A percentile compares a stretch with the other conserved stretches of the same genome.
phyloP scores from a whole-genome alignment of 1,140 invertebrate species.

The Aphaenogaster rudis region DNA sequence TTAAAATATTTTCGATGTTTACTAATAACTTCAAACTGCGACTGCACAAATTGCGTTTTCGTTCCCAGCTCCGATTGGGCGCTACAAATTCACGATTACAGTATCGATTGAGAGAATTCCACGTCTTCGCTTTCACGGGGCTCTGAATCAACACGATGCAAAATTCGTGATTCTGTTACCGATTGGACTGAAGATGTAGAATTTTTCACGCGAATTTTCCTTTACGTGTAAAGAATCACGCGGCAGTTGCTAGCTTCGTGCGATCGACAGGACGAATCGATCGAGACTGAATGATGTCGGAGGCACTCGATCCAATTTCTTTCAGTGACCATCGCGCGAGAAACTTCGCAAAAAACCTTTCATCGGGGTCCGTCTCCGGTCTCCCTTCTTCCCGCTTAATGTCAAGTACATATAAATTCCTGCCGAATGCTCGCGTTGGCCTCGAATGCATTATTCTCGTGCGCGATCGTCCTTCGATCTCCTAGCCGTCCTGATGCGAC shows the following conservation, averaged over 20 bases:
- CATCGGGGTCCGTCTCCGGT: slow-evolving; percentile 8
- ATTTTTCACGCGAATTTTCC: neutral
- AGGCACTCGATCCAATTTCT: slow-evolving; percentile 44
- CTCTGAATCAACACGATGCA: neutral
- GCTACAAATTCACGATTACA: neutral
- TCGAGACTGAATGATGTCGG: slow-evolving; percentile 47
- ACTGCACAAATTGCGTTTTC: neutral
- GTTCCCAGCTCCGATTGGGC: neutral
- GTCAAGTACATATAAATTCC: slow-evolving; percentile 69
- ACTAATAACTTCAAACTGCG: neutral
- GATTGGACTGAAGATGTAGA: neutral
- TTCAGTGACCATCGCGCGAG: slow-evolving; percentile 31
- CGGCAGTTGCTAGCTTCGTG: neutral
- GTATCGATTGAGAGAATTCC: neutral
- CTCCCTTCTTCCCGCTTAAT: slow-evolving; percentile 59
- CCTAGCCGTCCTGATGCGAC: slow-evolving; percentile 40
- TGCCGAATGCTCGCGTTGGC: slow-evolving; percentile 49
- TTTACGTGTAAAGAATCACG: neutral
- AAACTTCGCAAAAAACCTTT: slow-evolving; percentile 29
- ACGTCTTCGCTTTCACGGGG: neutral
- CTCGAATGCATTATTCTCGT: slow-evolving; percentile 68
- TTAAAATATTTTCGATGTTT: neutral
- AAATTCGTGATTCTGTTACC: neutral
- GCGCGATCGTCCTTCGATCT: slow-evolving; percentile 67
- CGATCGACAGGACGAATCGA: slow-evolving; percentile 44